A percentile compares a stretch with the other conserved stretches of the same genome.
These are phyloP conservation scores for Leptodactylus fuscus DNA, from an alignment of 2,113 vertebrate genomes.

Conservation along the genomic window DNA sequence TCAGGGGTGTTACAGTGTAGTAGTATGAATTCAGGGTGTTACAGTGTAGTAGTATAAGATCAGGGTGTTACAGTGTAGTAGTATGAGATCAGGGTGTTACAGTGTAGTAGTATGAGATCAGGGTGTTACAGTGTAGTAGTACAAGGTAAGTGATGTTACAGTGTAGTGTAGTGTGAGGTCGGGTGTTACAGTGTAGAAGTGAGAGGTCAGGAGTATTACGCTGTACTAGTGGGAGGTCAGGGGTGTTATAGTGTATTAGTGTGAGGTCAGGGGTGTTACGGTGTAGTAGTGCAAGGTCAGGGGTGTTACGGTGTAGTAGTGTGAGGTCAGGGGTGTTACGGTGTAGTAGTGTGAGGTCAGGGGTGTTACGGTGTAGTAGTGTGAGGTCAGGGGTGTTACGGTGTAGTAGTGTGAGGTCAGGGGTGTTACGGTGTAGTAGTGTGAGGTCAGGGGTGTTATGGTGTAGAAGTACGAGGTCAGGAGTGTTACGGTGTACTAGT, in stretches of 20 bases:
- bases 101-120: background rate
- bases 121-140: background rate
- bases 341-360: background rate
- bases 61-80: background rate
- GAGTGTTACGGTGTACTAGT: background rate
- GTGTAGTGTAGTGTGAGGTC: background rate
- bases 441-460: background rate
- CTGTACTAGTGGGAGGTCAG: too few species aligned
- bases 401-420: too few species aligned
- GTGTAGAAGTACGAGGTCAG: background rate
- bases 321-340: background rate
- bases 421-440: too few species aligned
- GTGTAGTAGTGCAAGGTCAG: background rate
- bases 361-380: background rate
- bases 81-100: background rate
- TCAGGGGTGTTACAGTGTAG: background rate
- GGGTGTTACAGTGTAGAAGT: background rate
- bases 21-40: background rate
- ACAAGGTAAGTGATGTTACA: background rate
- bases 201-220: too few species aligned
- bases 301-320: background rate
- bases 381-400: too few species aligned
- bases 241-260: too few species aligned
- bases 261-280: background rate
- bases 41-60: background rate